These are phyloP conservation scores for Cephus pygmeus DNA, from an alignment of 2,888 invertebrate genomes.

Conservation along the genomic window DNA sequence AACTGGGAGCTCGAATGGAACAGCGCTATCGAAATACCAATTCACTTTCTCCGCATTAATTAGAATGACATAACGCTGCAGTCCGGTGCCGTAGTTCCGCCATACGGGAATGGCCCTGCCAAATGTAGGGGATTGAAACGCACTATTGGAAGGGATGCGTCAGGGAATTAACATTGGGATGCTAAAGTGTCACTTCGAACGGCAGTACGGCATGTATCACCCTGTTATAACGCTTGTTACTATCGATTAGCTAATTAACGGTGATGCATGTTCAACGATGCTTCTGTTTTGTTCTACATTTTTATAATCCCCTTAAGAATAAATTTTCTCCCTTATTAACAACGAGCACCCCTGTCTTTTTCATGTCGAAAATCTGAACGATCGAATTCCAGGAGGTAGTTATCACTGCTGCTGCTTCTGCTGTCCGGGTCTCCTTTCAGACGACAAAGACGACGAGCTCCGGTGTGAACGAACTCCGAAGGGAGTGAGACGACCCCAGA, in stretches of 20 bases:
- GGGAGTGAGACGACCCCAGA: constrained; percentile 20
- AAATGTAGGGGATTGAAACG: constrained; percentile 1
- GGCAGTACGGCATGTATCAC: not conserved
- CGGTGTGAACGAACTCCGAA: constrained; percentile 55
- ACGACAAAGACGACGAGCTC: constrained; percentile 25
- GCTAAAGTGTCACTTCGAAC: not conserved
- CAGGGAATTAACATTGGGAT: not conserved
- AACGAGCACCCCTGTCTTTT: not conserved
- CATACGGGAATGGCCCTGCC: not conserved
- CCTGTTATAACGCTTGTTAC: not conserved
- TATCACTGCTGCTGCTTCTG: not conserved
- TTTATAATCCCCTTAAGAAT: not conserved
- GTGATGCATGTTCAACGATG: not conserved
- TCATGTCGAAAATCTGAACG: not conserved
- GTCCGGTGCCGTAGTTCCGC: not conserved
- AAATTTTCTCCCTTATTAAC: not conserved
- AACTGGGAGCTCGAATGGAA: constrained; percentile 22
- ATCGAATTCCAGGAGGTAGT: not conserved
- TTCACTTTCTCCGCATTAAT: constrained; percentile 38
- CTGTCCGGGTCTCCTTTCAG: not conserved
- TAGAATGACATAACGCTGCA: constrained; percentile 28
- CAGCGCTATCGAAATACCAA: constrained; percentile 29
- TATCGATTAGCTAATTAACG: not conserved
- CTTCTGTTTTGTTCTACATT: not conserved
- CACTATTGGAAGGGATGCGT: not conserved